Evolutionary conservation across 2,113 vertebrate genomes (phyloP).

Genomic region (Saccopteryx bilineata): DNA sequence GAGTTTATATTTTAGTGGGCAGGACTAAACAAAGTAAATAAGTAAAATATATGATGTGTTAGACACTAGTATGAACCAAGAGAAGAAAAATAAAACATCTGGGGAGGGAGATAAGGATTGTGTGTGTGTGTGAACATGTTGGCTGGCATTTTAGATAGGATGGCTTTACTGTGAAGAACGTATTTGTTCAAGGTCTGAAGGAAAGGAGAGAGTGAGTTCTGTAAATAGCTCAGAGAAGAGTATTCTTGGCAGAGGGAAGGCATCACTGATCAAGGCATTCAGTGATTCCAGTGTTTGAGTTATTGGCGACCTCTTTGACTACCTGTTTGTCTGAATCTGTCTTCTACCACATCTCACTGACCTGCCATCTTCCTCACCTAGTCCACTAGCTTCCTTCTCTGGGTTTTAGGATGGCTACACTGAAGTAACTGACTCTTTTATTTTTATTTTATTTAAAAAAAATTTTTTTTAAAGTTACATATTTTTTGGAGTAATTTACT

Average conservation of each 20-base stretch:
- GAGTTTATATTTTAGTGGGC: neutral
- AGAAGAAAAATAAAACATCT: constrained; percentile 10
- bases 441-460: too few species aligned
- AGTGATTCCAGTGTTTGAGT: neutral
- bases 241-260: neutral
- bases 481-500: neutral
- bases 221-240: neutral
- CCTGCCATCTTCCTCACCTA: neutral
- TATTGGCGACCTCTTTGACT: neutral
- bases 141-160: neutral
- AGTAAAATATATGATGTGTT: neutral
- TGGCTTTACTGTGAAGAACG: neutral
- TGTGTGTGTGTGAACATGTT: neutral
- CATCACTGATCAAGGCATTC: neutral
- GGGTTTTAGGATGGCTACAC: neutral
- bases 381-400: neutral
- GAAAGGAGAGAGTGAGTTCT: neutral
- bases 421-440: neutral
- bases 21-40: neutral
- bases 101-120: neutral
- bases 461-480: too few species aligned
- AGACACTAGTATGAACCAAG: neutral
- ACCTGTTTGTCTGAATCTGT: neutral
- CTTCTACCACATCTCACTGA: neutral
- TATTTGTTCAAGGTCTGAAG: constrained; percentile 27